These are phyloP conservation scores for Rhinogobius similis DNA, from an alignment of 2,113 vertebrate species.

Conservation along the genomic window DNA sequence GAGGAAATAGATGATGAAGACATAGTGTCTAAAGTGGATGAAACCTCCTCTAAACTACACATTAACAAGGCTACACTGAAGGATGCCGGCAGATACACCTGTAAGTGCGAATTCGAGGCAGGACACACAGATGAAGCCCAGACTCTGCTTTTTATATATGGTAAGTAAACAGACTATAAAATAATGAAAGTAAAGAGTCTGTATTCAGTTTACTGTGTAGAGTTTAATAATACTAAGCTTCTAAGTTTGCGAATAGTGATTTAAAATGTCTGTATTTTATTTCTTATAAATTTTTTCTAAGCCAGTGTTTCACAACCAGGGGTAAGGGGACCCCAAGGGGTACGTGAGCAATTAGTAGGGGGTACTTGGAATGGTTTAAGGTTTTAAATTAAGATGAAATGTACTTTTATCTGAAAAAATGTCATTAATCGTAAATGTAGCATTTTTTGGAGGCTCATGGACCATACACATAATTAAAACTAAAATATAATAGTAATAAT, in stretches of 20 bases:
- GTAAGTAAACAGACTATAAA: conserved; percentile 47
- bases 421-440: too few relatives aligned
- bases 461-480: too few relatives aligned
- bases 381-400: too few relatives aligned
- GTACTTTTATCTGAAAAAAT: too few relatives aligned
- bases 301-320: too few relatives aligned
- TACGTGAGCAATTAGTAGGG: too few relatives aligned
- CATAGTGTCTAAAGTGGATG: conserved; percentile 44
- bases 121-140: rapidly evolving
- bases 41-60: conserved; percentile 52
- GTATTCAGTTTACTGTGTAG: background rate
- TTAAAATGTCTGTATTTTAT: background rate
- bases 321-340: too few relatives aligned
- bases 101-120: conserved; percentile 28
- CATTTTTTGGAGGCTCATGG: too few relatives aligned
- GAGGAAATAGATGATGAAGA: conserved; percentile 47
- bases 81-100: conserved; percentile 67
- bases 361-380: too few relatives aligned
- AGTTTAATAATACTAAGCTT: background rate
- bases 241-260: background rate
- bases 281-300: background rate
- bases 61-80: conserved; percentile 41
- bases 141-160: conserved; percentile 55
- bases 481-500: too few relatives aligned
- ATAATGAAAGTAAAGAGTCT: background rate